Conservation (phyloP, 1,140 invertebrate genomes). For the Leptinotarsa defecta region DNA sequence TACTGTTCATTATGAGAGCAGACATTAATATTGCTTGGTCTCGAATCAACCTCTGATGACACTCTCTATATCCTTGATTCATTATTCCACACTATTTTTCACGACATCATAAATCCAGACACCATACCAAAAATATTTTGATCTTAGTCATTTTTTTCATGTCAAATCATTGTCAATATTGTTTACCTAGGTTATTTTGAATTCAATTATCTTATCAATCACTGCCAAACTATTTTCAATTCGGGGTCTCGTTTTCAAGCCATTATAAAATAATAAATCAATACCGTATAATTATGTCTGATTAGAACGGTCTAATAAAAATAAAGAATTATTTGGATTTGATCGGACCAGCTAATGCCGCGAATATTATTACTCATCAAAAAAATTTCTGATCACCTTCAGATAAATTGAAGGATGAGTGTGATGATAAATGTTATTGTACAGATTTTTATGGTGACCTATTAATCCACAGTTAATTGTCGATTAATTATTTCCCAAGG, state of each 20-base stretch:
- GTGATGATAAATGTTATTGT: background rate
- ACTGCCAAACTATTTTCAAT: background rate
- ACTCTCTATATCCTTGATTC: no score
- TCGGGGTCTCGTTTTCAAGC: background rate
- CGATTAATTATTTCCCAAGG: background rate
- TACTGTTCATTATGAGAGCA: no score
- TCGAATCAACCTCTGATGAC: no score
- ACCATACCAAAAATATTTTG: no score
- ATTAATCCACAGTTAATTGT: background rate
- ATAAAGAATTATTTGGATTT: background rate
- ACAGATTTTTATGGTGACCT: background rate
- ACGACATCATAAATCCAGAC: no score
- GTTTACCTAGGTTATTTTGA: background rate
- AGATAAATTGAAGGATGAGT: background rate
- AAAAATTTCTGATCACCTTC: background rate
- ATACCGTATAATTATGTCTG: slow-evolving; percentile 3
- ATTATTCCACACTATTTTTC: no score
- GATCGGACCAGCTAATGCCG: background rate
- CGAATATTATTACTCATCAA: background rate
- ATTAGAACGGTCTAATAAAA: background rate
- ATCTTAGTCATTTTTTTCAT: background rate
- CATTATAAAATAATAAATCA: background rate
- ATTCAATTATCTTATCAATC: slow-evolving; percentile 1
- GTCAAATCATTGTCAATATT: background rate
- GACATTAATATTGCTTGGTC: no score